Conservation (phyloP, 2,888 invertebrate genomes). For the Clitarchus hookeri region DNA sequence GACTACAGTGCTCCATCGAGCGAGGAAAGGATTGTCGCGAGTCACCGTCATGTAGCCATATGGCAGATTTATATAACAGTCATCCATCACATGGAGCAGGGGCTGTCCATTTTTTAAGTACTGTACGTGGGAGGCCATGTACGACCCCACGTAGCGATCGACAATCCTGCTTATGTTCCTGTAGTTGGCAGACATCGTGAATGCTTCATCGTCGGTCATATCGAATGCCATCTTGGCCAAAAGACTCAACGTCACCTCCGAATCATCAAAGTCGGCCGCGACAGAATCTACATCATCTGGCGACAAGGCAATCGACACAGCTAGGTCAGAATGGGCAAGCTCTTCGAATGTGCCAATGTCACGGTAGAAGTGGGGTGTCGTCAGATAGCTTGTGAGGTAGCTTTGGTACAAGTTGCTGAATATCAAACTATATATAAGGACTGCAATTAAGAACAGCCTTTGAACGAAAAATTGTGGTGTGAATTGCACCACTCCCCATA, state of each 20-base stretch:
- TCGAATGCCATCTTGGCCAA: neutral
- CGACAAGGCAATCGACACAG: neutral
- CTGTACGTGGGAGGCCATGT: neutral
- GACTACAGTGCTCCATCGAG: neutral
- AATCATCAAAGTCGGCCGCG: neutral
- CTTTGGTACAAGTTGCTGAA: conserved; percentile 1
- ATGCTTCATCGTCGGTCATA: neutral
- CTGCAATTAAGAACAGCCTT: neutral
- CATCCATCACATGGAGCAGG: neutral
- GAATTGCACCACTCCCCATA: neutral
- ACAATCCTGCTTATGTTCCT: neutral
- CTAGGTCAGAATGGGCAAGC: neutral
- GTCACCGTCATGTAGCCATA: neutral
- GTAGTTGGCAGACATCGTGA: neutral
- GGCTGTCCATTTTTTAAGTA: neutral
- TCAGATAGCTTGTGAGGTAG: neutral
- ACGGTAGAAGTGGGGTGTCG: neutral
- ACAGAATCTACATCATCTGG: neutral
- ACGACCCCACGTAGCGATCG: neutral
- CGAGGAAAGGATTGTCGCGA: neutral
- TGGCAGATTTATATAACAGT: neutral
- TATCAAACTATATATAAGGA: neutral
- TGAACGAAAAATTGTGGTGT: neutral
- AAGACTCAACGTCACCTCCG: neutral
- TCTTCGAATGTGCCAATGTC: neutral